These are phyloP conservation scores for Gari tellinella DNA, from an alignment of 2,888 invertebrate species.

Conservation along the genomic window DNA sequence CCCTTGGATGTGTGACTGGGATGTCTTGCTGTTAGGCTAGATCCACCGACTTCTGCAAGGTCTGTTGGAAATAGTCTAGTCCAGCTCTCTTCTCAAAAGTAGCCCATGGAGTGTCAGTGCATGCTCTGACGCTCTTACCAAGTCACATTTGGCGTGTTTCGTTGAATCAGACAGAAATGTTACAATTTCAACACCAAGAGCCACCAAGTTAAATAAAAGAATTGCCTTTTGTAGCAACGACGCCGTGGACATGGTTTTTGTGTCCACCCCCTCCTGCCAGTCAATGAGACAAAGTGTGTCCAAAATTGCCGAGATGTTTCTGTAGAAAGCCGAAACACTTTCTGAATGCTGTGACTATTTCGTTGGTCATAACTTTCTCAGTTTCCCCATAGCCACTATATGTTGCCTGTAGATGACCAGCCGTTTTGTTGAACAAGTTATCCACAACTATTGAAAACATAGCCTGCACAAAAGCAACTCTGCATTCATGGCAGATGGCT, in stretches of 20 bases:
- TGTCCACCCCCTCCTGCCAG: too few relatives aligned
- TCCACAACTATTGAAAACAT: slow-evolving; percentile 25
- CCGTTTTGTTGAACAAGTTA: slow-evolving; percentile 16
- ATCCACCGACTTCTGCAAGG: too few relatives aligned
- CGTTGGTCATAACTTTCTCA: slow-evolving; percentile 9
- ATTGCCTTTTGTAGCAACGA: slow-evolving; percentile 18
- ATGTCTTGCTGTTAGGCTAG: too few relatives aligned
- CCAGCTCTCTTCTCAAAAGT: slow-evolving; percentile 6
- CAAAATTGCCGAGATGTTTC: too few relatives aligned
- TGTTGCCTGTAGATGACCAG: background rate
- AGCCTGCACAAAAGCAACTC: slow-evolving; percentile 13
- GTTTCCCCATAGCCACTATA: background rate
- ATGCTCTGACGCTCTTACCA: slow-evolving; percentile 30
- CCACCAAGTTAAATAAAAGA: slow-evolving; percentile 10
- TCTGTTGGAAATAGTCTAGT: too few relatives aligned
- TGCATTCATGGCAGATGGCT: slow-evolving; percentile 28
- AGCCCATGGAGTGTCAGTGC: slow-evolving; percentile 12
- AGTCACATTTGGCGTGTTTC: slow-evolving; percentile 21
- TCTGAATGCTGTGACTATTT: slow-evolving; percentile 7
- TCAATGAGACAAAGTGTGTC: too few relatives aligned
- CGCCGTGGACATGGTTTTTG: background rate
- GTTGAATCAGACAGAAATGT: slow-evolving; percentile 16
- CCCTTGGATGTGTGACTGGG: too few relatives aligned
- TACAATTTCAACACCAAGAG: slow-evolving; percentile 6
- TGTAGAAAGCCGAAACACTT: slow-evolving; percentile 1